Evolutionary conservation across 2,888 invertebrate species (phyloP).

Genomic region (Atrina japonica): DNA sequence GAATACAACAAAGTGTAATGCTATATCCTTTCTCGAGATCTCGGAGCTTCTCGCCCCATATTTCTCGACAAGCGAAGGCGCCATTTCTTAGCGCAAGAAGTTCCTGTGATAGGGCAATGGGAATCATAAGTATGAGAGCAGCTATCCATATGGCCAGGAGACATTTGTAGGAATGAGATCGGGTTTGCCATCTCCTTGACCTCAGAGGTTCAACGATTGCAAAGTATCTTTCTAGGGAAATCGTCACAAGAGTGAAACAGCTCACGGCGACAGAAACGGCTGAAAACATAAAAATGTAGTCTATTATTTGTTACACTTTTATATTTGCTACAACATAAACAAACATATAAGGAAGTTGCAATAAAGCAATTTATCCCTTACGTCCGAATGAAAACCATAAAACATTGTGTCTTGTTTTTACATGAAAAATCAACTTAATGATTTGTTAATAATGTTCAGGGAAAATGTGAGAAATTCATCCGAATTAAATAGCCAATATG

Average conservation of each 20-base stretch:
- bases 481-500: too few species aligned
- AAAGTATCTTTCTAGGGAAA: constrained; percentile 89
- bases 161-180: constrained; percentile 86
- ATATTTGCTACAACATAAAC: too few species aligned
- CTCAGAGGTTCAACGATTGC: constrained; percentile 89
- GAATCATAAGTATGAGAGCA: constrained; percentile 86
- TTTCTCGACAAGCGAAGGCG: constrained; percentile 70
- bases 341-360: too few species aligned
- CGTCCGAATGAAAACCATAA: too few species aligned
- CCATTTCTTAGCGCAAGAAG: constrained; percentile 57
- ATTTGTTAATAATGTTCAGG: too few species aligned
- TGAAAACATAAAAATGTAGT: constrained; percentile 80
- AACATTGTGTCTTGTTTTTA: too few species aligned
- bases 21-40: constrained; percentile 85
- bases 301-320: background rate
- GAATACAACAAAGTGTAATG: constrained; percentile 86
- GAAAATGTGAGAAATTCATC: too few species aligned
- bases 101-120: constrained; percentile 83
- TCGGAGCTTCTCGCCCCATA: constrained; percentile 60
- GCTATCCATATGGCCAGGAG: constrained; percentile 81
- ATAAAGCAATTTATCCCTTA: too few species aligned
- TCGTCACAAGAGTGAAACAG: constrained; percentile 89
- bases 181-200: constrained; percentile 88
- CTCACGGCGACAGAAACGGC: constrained; percentile 89
- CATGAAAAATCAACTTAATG: too few species aligned